Evolutionary conservation across 2,797 vertebrate species (phyloP).

Genomic region (Xiphorhynchus erythropygius): DNA sequence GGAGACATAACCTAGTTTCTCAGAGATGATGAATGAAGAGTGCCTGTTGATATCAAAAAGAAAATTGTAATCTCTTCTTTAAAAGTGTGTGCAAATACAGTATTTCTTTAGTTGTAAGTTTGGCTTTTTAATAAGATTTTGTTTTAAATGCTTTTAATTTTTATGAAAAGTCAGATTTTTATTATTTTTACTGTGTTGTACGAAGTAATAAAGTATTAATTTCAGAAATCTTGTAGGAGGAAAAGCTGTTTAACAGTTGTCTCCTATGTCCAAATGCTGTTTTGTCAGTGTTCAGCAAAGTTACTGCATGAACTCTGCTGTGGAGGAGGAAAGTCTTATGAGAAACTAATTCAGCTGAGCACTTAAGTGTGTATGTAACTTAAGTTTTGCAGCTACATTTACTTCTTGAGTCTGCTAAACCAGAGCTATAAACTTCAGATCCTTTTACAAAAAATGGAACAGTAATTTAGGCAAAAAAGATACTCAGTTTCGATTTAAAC

Average conservation of each 20-base stretch:
- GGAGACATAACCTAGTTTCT: slow-evolving; percentile 70
- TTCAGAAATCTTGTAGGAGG: slow-evolving; percentile 21
- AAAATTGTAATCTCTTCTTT: slow-evolving; percentile 45
- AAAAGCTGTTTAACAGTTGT: neutral
- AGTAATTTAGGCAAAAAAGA: neutral
- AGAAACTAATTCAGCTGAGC: neutral
- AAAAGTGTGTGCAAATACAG: neutral
- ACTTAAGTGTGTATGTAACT: neutral
- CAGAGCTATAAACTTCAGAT: neutral
- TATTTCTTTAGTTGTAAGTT: slow-evolving; percentile 43
- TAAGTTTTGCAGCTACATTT: neutral
- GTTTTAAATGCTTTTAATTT: slow-evolving; percentile 24
- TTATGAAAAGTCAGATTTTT: slow-evolving; percentile 35
- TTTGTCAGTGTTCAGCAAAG: neutral
- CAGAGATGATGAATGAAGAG: slow-evolving; percentile 62
- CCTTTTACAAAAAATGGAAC: neutral
- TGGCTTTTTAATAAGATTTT: slow-evolving; percentile 27
- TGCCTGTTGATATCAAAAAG: slow-evolving; percentile 54
- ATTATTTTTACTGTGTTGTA: slow-evolving; percentile 51
- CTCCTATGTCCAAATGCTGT: neutral
- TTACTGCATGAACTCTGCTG: neutral
- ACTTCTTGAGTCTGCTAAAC: neutral
- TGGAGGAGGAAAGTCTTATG: neutral
- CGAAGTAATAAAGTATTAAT: slow-evolving; percentile 64
- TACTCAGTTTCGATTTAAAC: neutral